These are phyloP conservation scores for Augiades crinisus DNA, from an alignment of 2,888 invertebrate genomes.

Conservation along the genomic window DNA sequence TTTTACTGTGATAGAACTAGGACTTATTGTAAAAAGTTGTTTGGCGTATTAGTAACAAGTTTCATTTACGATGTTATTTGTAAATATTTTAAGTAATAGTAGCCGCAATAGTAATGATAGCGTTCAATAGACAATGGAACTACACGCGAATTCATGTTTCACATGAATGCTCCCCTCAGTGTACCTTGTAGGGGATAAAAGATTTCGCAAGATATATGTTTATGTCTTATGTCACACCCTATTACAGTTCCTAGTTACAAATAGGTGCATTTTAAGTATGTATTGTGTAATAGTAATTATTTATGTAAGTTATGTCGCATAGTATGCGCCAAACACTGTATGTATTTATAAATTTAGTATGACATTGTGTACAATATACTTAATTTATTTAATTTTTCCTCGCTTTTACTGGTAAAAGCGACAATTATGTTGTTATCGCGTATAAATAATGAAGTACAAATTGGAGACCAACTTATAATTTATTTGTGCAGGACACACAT, in stretches of 20 bases:
- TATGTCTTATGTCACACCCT: slow-evolving; percentile 38
- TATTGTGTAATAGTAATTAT: slow-evolving; percentile 30
- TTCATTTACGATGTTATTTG: slow-evolving; percentile 19
- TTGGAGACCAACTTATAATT: slow-evolving; percentile 25
- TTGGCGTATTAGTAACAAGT: slow-evolving; percentile 25
- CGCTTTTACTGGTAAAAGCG: slow-evolving; percentile 19
- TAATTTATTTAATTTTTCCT: slow-evolving; percentile 6
- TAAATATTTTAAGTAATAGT: slow-evolving; percentile 18
- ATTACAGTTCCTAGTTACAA: slow-evolving; percentile 67
- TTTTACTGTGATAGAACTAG: slow-evolving; percentile 79
- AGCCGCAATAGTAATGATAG: slow-evolving; percentile 1
- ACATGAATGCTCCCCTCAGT: slow-evolving; percentile 10
- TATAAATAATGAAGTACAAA: slow-evolving; percentile 22
- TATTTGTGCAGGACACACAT: slow-evolving; percentile 10
- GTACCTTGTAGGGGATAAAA: slow-evolving; percentile 19
- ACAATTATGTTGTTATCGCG: slow-evolving; percentile 11
- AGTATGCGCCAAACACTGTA: slow-evolving; percentile 13
- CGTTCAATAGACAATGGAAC: slow-evolving; percentile 2
- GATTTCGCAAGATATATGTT: slow-evolving; percentile 6
- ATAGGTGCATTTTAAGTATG: slow-evolving; percentile 73
- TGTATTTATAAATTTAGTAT: slow-evolving; percentile 15
- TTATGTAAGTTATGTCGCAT: slow-evolving; percentile 29
- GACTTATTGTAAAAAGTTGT: slow-evolving; percentile 43
- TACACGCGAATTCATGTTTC: slow-evolving; percentile 9
- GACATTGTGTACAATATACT: slow-evolving; percentile 21